Percentiles rank a stretch among this genome's conserved stretches.
phyloP scores from a whole-genome alignment of 1,140 invertebrate genomes.

The Probaryconus sp. region DNA sequence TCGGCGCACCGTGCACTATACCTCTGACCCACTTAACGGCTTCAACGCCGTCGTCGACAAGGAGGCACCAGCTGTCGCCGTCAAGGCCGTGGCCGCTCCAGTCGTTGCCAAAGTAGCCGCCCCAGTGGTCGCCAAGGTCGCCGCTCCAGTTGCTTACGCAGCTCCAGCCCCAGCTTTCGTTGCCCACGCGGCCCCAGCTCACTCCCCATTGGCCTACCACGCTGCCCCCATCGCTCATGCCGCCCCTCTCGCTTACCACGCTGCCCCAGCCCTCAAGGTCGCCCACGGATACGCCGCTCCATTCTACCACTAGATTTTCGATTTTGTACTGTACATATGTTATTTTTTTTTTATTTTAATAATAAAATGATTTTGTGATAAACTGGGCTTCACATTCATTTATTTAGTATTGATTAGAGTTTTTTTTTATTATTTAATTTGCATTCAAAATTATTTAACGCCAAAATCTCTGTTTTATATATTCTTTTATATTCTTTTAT shows the following conservation, averaged over 20 bases:
- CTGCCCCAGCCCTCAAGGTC: constrained; percentile 12
- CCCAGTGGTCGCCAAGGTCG: constrained; percentile 12
- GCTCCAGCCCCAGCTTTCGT: constrained; percentile 31
- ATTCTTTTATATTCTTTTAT: too few relatives aligned
- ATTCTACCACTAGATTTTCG: constrained; percentile 4
- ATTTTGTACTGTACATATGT: background rate
- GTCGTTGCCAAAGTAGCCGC: constrained; percentile 56
- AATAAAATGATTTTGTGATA: constrained; percentile 14
- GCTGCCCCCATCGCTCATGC: constrained; percentile 23
- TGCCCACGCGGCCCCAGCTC: constrained; percentile 8
- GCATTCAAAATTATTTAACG: too few relatives aligned
- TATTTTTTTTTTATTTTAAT: background rate
- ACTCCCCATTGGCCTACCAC: constrained; percentile 9
- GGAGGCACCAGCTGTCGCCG: constrained; percentile 75
- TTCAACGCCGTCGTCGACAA: constrained; percentile 81
- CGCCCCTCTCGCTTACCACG: constrained; percentile 32
- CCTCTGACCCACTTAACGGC: constrained; percentile 78
- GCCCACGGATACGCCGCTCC: constrained; percentile 1
- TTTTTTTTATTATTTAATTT: too few relatives aligned
- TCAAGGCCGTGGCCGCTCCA: constrained; percentile 49
- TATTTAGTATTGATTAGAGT: too few relatives aligned
- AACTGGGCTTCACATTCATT: too few relatives aligned
- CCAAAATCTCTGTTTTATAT: too few relatives aligned
- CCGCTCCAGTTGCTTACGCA: constrained; percentile 45
- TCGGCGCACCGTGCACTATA: constrained; percentile 79